Evolutionary conservation across 2,113 vertebrate species (phyloP).

Genomic region (Nyctereutes procyonoides): DNA sequence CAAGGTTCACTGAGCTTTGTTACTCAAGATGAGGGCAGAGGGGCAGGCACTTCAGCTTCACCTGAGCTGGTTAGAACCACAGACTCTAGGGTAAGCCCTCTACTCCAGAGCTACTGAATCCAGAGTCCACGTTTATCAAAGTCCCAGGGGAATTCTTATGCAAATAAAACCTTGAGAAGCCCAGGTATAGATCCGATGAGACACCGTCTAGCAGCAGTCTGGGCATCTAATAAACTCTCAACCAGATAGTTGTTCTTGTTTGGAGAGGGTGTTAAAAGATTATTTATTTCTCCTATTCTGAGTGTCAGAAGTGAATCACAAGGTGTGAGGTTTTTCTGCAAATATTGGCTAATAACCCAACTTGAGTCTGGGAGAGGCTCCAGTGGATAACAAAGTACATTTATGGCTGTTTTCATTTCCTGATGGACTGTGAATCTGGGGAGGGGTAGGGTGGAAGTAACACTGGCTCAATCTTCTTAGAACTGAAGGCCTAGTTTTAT

Average conservation of each 20-base stretch:
- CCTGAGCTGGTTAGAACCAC: neutral
- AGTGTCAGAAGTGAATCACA: neutral
- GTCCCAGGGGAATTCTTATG: neutral
- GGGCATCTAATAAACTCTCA: neutral
- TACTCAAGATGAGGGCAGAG: neutral
- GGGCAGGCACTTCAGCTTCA: too few species aligned
- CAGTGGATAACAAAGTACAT: neutral
- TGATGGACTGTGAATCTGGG: neutral
- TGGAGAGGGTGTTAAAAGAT: neutral
- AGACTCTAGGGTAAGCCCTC: neutral
- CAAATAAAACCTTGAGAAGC: neutral
- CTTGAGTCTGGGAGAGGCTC: neutral
- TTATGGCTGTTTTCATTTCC: neutral
- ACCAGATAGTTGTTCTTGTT: neutral
- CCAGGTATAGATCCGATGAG: neutral
- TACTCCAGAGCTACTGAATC: neutral
- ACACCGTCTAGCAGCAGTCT: neutral
- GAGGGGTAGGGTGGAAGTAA: neutral
- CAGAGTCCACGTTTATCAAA: neutral
- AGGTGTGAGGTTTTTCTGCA: neutral
- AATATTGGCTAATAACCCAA: neutral
- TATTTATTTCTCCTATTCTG: conserved; percentile 6
- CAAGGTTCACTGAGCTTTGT: neutral
- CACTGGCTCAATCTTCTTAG: neutral
- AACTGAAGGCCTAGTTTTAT: neutral